These are phyloP conservation scores for Drosophila tristis DNA, from an alignment of 1,140 invertebrate species.

Conservation along the genomic window DNA sequence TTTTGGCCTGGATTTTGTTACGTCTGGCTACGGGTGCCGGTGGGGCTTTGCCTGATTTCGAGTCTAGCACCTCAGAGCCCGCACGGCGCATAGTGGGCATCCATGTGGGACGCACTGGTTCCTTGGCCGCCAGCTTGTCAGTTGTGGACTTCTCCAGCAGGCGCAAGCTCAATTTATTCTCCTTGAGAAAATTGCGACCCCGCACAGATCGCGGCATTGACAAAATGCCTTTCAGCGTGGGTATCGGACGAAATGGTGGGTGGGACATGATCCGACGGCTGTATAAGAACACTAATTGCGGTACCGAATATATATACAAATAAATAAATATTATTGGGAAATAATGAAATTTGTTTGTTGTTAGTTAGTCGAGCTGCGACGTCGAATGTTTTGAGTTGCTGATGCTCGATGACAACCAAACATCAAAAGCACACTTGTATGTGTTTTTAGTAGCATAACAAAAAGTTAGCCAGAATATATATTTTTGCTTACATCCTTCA, in stretches of 20 bases:
- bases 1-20: background rate
- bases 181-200: slow-evolving; percentile 73
- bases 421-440: too few relatives aligned
- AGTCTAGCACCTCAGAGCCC: slow-evolving; percentile 32
- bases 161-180: slow-evolving; percentile 77
- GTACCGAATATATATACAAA: background rate
- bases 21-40: background rate
- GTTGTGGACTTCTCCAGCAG: slow-evolving; percentile 67
- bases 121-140: slow-evolving; percentile 66
- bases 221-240: slow-evolving; percentile 79
- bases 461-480: too few relatives aligned
- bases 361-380: too few relatives aligned
- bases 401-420: too few relatives aligned
- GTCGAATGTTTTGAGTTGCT: too few relatives aligned
- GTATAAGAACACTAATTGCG: slow-evolving; percentile 4
- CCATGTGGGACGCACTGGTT: slow-evolving; percentile 61
- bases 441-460: too few relatives aligned
- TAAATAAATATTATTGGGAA: background rate
- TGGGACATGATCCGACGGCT: slow-evolving; percentile 58
- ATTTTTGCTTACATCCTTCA: too few relatives aligned
- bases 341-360: background rate
- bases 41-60: slow-evolving; percentile 24
- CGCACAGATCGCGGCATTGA: slow-evolving; percentile 66
- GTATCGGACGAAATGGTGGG: slow-evolving; percentile 61
- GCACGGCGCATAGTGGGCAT: slow-evolving; percentile 59